A percentile compares a stretch with the other conserved stretches of the same genome.
phyloP scores from a whole-genome alignment of 2,113 vertebrate genomes.

The Tringa solitaria region DNA sequence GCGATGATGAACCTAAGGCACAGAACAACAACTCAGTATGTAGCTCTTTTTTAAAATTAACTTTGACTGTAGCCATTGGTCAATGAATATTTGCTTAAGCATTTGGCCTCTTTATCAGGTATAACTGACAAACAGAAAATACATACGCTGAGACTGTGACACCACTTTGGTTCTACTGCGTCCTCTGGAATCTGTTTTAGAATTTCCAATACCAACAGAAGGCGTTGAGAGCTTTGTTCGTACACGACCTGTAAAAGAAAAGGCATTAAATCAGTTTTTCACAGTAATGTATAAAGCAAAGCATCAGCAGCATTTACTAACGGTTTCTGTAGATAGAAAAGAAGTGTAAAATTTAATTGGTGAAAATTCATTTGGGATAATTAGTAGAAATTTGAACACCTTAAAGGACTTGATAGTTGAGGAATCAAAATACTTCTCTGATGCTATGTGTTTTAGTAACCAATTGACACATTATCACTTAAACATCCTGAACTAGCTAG shows the following conservation, averaged over 20 bases:
- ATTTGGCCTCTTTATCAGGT: constrained; percentile 19
- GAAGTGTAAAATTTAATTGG: neutral
- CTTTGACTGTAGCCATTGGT: constrained; percentile 72
- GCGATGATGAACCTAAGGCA: constrained; percentile 96
- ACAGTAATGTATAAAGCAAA: neutral
- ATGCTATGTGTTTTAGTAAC: neutral
- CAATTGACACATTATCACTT: neutral
- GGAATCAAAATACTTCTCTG: neutral
- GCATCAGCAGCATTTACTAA: neutral
- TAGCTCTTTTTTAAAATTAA: constrained; percentile 49
- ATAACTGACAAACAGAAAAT: neutral
- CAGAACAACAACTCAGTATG: constrained; percentile 83
- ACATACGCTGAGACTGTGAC: constrained; percentile 97
- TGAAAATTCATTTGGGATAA: constrained; percentile 6
- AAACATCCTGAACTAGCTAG: neutral
- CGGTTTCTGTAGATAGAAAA: neutral
- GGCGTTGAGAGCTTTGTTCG: constrained; percentile 86
- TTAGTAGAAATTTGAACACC: constrained; percentile 53
- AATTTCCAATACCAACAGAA: constrained; percentile 74
- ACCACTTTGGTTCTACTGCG: constrained; percentile 94
- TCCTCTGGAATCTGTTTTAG: constrained; percentile 90
- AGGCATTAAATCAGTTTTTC: neutral
- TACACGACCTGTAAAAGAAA: constrained; percentile 80
- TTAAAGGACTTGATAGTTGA: neutral
- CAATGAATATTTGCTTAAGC: constrained; percentile 50